Conservation (phyloP, 2,113 vertebrate species). For the Bolborhynchus lineola region DNA sequence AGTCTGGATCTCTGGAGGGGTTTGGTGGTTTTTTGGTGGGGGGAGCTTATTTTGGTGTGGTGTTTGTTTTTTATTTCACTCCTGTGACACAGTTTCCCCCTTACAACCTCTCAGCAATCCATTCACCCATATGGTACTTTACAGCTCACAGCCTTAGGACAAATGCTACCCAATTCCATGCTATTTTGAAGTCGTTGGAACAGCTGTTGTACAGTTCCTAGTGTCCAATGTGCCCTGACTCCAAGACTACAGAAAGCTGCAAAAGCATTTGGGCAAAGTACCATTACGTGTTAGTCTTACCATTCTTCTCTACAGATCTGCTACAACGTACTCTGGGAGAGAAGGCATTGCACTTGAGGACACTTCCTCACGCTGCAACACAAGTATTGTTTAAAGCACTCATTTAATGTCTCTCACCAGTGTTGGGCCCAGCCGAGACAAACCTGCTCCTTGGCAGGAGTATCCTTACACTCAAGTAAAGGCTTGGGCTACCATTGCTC, state of each 20-base stretch:
- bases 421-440: not conserved
- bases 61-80: not conserved
- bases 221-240: not conserved
- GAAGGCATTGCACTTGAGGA: not conserved
- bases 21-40: not conserved
- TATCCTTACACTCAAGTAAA: not conserved
- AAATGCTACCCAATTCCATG: not conserved
- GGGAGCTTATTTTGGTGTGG: not conserved
- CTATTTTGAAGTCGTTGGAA: not conserved
- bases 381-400: not conserved
- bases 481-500: not conserved
- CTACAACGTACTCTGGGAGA: not conserved
- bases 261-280: not conserved
- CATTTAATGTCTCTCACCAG: not conserved
- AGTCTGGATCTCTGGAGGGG: not conserved
- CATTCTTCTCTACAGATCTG: not conserved
- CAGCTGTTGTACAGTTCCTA: not conserved
- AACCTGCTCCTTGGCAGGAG: not conserved
- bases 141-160: not conserved
- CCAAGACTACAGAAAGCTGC: not conserved
- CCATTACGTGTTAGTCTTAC: not conserved
- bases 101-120: not conserved
- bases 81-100: not conserved
- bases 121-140: not conserved
- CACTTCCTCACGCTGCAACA: accelerated